A percentile compares a stretch with the other conserved stretches of the same genome.
Evolutionary conservation across 1,140 invertebrate species (phyloP).

Genomic region (Chelonus insularis): DNA sequence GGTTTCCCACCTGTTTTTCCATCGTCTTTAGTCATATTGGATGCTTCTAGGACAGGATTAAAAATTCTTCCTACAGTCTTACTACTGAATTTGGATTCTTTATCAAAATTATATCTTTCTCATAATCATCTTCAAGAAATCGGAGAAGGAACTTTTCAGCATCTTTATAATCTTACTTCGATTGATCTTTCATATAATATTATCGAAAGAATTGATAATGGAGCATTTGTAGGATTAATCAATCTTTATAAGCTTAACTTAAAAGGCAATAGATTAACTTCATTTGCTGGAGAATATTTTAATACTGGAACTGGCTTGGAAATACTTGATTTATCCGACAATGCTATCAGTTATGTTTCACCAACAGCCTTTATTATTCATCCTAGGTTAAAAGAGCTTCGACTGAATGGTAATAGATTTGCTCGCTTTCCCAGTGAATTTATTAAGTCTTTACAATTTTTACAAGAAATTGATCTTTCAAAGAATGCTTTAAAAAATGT

Average conservation of each 20-base stretch:
- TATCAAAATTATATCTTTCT: constrained; percentile 69
- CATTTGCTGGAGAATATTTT: constrained; percentile 75
- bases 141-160: constrained; percentile 71
- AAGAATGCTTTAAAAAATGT: constrained; percentile 75
- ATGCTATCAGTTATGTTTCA: constrained; percentile 73
- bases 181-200: constrained; percentile 77
- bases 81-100: constrained; percentile 67
- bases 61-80: constrained; percentile 72
- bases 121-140: constrained; percentile 73
- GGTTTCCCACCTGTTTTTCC: constrained; percentile 57
- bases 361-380: constrained; percentile 82
- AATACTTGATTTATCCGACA: constrained; percentile 75
- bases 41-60: constrained; percentile 74
- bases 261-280: constrained; percentile 73
- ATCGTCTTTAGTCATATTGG: constrained; percentile 65
- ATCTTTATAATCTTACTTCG: constrained; percentile 70
- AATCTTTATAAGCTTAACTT: constrained; percentile 76
- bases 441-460: constrained; percentile 72
- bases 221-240: constrained; percentile 73
- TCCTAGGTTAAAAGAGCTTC: constrained; percentile 70
- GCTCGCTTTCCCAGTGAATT: constrained; percentile 81
- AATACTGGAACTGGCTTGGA: constrained; percentile 76
- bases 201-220: constrained; percentile 75
- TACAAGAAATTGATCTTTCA: constrained; percentile 76
- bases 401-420: constrained; percentile 74